A percentile compares a stretch with the other conserved stretches of the same genome.
Conservation (phyloP, 2,113 vertebrate species). For the Anoura caudifer region DNA sequence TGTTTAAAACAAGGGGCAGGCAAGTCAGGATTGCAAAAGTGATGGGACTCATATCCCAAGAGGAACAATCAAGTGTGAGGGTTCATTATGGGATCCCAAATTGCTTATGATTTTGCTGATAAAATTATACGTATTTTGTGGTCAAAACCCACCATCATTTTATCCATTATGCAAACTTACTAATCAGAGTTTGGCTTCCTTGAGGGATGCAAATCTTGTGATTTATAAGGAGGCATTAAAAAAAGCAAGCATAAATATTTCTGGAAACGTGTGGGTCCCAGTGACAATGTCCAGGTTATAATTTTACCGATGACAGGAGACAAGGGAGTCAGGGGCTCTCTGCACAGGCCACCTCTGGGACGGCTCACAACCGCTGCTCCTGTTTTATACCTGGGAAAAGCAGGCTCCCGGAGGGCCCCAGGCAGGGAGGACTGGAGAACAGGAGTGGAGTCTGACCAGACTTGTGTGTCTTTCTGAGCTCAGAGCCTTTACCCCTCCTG, state of each 20-base stretch:
- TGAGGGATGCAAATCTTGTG: constrained; percentile 29
- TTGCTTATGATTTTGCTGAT: constrained; percentile 40
- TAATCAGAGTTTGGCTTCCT: constrained; percentile 33
- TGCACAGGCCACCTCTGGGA: neutral
- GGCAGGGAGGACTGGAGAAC: neutral
- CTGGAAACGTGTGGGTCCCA: neutral
- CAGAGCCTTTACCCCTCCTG: accelerated
- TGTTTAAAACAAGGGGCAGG: constrained; percentile 28
- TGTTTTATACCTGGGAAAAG: neutral
- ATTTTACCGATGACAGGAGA: neutral
- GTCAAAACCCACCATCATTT: constrained; percentile 12
- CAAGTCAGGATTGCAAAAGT: constrained; percentile 11
- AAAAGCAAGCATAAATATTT: constrained; percentile 35
- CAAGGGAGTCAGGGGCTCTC: neutral
- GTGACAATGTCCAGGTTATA: neutral
- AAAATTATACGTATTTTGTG: constrained; percentile 19
- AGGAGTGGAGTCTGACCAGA: neutral
- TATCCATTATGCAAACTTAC: constrained; percentile 46
- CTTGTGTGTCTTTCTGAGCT: too few relatives aligned
- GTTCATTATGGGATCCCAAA: constrained; percentile 31
- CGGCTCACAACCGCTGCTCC: neutral
- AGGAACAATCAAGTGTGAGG: neutral
- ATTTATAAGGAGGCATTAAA: constrained; percentile 25
- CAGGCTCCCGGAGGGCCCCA: accelerated
- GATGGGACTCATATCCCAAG: constrained; percentile 27